phyloP scores from a whole-genome alignment of 2,888 invertebrate species.

The Drosophila putrida region DNA sequence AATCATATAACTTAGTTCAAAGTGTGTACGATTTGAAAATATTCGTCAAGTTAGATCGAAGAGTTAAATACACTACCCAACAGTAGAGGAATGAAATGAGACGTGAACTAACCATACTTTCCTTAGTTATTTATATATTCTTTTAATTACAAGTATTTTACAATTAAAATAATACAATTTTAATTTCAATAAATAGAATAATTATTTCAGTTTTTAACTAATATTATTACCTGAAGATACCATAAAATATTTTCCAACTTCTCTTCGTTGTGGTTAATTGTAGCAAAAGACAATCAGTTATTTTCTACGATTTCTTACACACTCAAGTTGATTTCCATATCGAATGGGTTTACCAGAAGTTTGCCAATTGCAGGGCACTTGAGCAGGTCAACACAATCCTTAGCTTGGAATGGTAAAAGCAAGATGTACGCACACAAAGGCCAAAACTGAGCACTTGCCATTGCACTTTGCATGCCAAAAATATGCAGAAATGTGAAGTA shows the following conservation, averaged over 20 bases:
- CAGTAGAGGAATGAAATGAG: neutral
- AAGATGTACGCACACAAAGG: conserved; percentile 15
- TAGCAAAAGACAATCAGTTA: no score
- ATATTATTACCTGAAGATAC: neutral
- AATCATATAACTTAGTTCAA: conserved; percentile 12
- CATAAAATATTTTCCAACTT: neutral
- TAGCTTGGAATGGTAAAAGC: neutral
- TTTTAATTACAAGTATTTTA: no score
- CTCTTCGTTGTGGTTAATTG: neutral
- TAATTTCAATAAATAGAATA: no score
- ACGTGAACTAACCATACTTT: no score
- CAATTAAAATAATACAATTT: no score
- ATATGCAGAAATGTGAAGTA: conserved; percentile 70
- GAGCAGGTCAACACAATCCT: conserved; percentile 11
- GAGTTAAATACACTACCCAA: conserved; percentile 1
- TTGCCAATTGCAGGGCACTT: conserved; percentile 15
- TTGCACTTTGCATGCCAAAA: conserved; percentile 72
- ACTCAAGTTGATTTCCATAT: neutral
- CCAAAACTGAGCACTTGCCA: conserved; percentile 19
- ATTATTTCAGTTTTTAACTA: no score
- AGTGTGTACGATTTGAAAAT: conserved; percentile 1
- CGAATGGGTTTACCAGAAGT: conserved; percentile 1
- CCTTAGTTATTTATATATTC: no score
- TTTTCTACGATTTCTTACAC: neutral
- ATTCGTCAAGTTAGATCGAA: neutral